A percentile compares a stretch with the other conserved stretches of the same genome.
Conservation (phyloP, 2,888 invertebrate genomes). For the Entomobrya proxima region DNA sequence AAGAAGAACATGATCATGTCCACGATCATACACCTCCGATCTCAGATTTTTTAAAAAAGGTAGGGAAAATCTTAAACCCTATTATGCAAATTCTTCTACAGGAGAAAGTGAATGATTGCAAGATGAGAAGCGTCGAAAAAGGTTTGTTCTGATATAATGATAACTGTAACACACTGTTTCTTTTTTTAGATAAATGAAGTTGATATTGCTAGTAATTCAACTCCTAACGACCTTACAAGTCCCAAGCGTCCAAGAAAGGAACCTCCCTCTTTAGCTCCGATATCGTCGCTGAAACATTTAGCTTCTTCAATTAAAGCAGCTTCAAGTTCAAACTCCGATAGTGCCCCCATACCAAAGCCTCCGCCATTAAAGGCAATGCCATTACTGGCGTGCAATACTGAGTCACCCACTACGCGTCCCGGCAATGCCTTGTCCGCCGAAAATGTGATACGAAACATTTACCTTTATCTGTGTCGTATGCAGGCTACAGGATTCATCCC, state of each 20-base stretch:
- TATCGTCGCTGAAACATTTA: too few relatives aligned
- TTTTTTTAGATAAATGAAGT: too few relatives aligned
- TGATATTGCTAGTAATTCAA: too few relatives aligned
- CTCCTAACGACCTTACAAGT: too few relatives aligned
- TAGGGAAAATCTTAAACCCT: too few relatives aligned
- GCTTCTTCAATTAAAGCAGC: too few relatives aligned
- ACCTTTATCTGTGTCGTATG: neutral
- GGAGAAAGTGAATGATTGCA: neutral
- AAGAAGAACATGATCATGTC: conserved; percentile 42
- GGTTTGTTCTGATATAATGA: too few relatives aligned
- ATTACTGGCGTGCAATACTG: neutral
- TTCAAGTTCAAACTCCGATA: too few relatives aligned
- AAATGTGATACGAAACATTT: conserved; percentile 11
- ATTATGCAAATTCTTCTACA: too few relatives aligned
- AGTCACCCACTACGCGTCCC: neutral
- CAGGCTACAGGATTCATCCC: neutral
- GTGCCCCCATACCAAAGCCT: conserved; percentile 28
- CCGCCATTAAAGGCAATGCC: conserved; percentile 35
- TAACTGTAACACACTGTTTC: too few relatives aligned
- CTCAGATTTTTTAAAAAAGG: neutral
- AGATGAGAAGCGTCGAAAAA: neutral
- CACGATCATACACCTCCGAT: neutral
- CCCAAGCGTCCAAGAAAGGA: too few relatives aligned
- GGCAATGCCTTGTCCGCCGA: neutral
- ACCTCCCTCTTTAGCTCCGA: too few relatives aligned